Conservation (phyloP, 2,113 vertebrate genomes). For the Grammomys surdaster region DNA sequence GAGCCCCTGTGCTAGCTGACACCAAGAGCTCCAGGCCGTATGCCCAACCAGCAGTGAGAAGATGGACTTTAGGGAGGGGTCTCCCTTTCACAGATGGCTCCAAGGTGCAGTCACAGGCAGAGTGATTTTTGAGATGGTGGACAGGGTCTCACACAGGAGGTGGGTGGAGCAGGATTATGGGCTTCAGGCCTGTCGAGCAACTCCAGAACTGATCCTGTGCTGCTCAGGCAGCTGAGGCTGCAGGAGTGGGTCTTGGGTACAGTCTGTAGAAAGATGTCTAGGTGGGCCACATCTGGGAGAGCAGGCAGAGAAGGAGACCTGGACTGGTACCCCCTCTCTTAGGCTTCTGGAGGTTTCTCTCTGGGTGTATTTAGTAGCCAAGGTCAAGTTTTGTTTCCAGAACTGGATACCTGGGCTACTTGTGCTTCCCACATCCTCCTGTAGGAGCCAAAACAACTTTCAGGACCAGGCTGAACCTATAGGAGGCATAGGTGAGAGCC, state of each 20-base stretch:
- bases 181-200: background rate
- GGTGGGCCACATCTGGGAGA: background rate
- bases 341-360: conserved; percentile 48
- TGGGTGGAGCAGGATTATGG: background rate
- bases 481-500: background rate
- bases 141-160: background rate
- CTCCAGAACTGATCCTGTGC: background rate
- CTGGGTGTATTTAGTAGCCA: conserved; percentile 2
- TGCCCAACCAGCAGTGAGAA: background rate
- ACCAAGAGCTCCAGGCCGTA: background rate
- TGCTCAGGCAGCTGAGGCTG: background rate
- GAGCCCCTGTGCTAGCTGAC: background rate
- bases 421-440: background rate
- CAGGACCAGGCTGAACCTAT: background rate
- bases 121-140: background rate
- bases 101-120: background rate
- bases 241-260: background rate
- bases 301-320: background rate
- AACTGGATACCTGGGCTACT: conserved; percentile 47
- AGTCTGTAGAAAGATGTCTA: background rate
- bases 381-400: conserved; percentile 47
- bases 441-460: conserved; percentile 55
- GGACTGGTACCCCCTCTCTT: background rate
- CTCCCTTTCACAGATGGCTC: fast-evolving
- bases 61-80: background rate